phyloP scores from a whole-genome alignment of 2,888 invertebrate genomes.

The Calameuta filiformis region DNA sequence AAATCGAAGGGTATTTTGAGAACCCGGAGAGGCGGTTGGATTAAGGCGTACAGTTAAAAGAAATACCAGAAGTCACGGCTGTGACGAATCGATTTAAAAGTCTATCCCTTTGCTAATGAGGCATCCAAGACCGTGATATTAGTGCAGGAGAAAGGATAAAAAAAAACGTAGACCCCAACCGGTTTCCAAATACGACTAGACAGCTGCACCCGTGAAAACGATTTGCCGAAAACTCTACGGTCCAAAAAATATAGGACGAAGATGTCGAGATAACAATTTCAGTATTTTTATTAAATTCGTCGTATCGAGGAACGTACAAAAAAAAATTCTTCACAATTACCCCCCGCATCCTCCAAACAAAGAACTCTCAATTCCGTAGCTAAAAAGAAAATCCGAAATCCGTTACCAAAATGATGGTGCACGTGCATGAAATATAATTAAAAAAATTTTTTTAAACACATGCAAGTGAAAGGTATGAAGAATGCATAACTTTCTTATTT shows the following conservation, averaged over 20 bases:
- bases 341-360: background rate
- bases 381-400: background rate
- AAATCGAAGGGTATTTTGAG: background rate
- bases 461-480: background rate
- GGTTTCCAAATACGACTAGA: background rate
- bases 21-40: background rate
- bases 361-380: background rate
- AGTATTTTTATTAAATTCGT: background rate
- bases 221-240: background rate
- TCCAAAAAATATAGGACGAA: background rate
- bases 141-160: background rate
- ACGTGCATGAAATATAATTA: background rate
- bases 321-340: background rate
- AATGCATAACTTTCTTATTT: background rate
- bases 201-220: background rate
- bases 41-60: background rate
- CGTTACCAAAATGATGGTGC: background rate
- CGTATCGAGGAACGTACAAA: background rate
- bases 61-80: background rate
- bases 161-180: background rate
- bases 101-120: background rate
- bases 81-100: background rate
- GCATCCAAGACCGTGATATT: background rate
- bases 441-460: background rate
- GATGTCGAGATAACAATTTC: background rate